Evolutionary conservation across 2,113 vertebrate species (phyloP).

Genomic region (Xiphorhynchus elegans): DNA sequence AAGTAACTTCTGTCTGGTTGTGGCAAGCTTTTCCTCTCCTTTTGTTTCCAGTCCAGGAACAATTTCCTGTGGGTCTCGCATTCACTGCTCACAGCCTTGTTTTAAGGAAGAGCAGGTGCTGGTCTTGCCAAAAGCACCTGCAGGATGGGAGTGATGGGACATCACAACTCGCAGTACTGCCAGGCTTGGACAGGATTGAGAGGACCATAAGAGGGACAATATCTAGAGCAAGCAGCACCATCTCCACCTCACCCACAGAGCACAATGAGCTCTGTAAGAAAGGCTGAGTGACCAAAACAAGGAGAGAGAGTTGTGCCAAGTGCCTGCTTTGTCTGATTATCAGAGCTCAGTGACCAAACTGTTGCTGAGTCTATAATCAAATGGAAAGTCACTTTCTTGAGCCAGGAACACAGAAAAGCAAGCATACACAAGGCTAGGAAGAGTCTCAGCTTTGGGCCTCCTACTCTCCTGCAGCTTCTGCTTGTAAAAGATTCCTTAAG

Average conservation of each 20-base stretch:
- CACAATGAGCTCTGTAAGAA: neutral
- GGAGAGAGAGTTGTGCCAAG: conserved; percentile 59
- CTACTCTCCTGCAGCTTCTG: neutral
- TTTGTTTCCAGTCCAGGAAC: neutral
- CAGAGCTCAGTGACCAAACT: conserved; percentile 70
- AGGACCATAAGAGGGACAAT: accelerated
- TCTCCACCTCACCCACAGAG: neutral
- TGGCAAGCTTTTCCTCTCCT: neutral
- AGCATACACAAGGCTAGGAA: neutral
- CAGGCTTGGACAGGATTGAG: neutral
- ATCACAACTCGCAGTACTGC: neutral
- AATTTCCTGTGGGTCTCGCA: neutral
- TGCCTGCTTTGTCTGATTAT: conserved; percentile 78
- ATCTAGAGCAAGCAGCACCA: neutral
- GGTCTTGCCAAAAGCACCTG: neutral
- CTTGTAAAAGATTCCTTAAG: neutral
- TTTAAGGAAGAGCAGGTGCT: neutral
- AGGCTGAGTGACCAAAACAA: neutral
- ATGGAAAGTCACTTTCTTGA: conserved; percentile 63
- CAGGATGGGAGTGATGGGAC: neutral
- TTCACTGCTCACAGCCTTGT: neutral
- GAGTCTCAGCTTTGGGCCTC: neutral
- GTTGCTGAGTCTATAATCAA: conserved; percentile 73
- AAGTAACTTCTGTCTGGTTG: neutral
- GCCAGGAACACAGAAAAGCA: conserved; percentile 39